Evolutionary conservation across 2,797 vertebrate genomes (phyloP).

Genomic region (Lacerta agilis): DNA sequence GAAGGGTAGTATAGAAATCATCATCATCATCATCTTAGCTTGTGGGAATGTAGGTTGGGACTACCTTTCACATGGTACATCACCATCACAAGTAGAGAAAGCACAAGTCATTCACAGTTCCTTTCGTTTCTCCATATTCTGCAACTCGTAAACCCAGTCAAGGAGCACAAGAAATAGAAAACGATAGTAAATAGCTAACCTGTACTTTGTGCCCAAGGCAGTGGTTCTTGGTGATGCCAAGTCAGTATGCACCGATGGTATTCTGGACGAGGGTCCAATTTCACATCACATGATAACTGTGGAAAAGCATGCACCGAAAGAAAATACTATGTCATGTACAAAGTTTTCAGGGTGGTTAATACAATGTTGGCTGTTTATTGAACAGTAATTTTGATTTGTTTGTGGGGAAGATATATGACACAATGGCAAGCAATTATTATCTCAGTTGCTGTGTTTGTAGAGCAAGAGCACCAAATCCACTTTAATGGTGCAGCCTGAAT

Average conservation of each 20-base stretch:
- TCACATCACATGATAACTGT: slow-evolving; percentile 97
- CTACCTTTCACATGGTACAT: not conserved
- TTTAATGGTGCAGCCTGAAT: no score
- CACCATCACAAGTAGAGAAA: not conserved
- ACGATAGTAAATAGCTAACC: slow-evolving; percentile 77
- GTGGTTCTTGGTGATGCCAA: slow-evolving; percentile 98
- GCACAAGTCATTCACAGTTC: not conserved
- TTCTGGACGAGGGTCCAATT: slow-evolving; percentile 96
- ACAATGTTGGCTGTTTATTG: no score
- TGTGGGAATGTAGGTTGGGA: no score
- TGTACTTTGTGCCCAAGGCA: slow-evolving; percentile 99
- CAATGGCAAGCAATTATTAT: no score
- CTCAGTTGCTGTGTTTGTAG: no score
- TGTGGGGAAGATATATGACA: no score
- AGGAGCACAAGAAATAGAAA: not conserved
- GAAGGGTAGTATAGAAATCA: no score
- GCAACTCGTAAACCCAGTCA: not conserved
- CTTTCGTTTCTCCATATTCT: not conserved
- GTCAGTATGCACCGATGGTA: slow-evolving; percentile 98
- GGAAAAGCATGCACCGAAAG: slow-evolving; percentile 49
- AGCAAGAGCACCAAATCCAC: no score
- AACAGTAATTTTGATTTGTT: no score
- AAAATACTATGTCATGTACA: slow-evolving; percentile 6
- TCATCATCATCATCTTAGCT: no score
- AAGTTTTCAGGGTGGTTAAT: no score